Conservation (phyloP, 2,797 vertebrate species). For the Gorsachius magnificus region DNA sequence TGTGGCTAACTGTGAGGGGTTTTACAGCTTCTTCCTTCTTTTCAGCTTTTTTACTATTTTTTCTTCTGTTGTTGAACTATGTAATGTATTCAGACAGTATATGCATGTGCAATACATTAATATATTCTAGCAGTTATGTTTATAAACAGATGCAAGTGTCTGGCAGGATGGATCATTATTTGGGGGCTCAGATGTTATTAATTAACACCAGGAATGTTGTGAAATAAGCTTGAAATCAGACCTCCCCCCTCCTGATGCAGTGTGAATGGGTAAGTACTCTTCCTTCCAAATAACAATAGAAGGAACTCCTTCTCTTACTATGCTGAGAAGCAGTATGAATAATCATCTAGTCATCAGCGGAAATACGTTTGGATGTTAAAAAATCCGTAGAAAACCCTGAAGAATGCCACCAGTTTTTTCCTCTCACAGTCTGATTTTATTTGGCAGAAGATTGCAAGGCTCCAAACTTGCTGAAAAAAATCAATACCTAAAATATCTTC, state of each 20-base stretch:
- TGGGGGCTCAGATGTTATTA: slow-evolving; percentile 61
- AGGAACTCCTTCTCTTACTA: background rate
- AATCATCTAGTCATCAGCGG: background rate
- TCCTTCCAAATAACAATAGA: background rate
- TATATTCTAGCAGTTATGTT: slow-evolving; percentile 53
- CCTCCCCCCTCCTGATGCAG: background rate
- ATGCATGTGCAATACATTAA: slow-evolving; percentile 21
- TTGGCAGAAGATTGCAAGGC: background rate
- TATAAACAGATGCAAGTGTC: slow-evolving; percentile 65
- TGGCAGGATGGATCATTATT: slow-evolving; percentile 54
- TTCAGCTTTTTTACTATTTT: background rate
- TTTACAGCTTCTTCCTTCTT: background rate
- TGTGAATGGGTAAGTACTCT: slow-evolving; percentile 20
- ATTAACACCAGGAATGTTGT: slow-evolving; percentile 61
- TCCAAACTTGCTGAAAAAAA: background rate
- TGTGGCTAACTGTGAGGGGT: background rate
- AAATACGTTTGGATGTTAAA: background rate
- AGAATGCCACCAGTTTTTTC: background rate
- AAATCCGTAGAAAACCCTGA: background rate
- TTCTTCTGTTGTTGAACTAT: background rate
- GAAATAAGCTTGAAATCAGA: slow-evolving; percentile 58
- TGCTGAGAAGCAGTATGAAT: background rate
- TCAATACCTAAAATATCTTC: background rate
- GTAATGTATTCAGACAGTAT: background rate
- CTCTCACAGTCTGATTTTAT: background rate